Percentiles rank a stretch among this genome's conserved stretches.
Evolutionary conservation across 2,113 vertebrate species (phyloP).

Genomic region (Tiliqua scincoides): DNA sequence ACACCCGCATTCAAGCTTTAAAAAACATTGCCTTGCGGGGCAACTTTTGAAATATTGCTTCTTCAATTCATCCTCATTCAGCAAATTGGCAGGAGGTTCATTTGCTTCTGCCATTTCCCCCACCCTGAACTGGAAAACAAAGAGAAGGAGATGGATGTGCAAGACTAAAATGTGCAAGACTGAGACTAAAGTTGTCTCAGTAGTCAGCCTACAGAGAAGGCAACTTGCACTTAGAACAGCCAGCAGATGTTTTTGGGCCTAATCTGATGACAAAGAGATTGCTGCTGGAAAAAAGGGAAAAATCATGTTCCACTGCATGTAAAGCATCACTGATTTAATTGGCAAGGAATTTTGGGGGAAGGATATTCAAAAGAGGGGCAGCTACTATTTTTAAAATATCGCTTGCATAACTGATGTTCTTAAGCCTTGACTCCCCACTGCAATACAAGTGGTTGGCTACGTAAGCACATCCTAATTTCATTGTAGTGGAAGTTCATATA

Average conservation of each 20-base stretch:
- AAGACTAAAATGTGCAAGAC: neutral
- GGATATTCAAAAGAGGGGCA: neutral
- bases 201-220: rapidly evolving
- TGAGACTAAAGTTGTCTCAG: no score
- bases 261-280: neutral
- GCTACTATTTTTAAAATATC: neutral
- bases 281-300: conserved; percentile 3
- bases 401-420: neutral
- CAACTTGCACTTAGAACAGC: neutral
- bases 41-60: neutral
- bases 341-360: neutral
- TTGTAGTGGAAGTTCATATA: neutral
- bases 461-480: neutral
- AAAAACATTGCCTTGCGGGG: neutral
- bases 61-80: neutral
- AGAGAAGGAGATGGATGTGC: no score
- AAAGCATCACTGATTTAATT: neutral
- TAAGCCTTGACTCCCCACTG: neutral
- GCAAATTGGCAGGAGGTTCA: no score
- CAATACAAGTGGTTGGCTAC: neutral
- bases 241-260: neutral
- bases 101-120: no score
- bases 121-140: no score
- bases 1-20: conserved; percentile 14
- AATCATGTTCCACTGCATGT: neutral